Conservation (phyloP, 2,888 invertebrate species). For the Hipparchia semele region DNA sequence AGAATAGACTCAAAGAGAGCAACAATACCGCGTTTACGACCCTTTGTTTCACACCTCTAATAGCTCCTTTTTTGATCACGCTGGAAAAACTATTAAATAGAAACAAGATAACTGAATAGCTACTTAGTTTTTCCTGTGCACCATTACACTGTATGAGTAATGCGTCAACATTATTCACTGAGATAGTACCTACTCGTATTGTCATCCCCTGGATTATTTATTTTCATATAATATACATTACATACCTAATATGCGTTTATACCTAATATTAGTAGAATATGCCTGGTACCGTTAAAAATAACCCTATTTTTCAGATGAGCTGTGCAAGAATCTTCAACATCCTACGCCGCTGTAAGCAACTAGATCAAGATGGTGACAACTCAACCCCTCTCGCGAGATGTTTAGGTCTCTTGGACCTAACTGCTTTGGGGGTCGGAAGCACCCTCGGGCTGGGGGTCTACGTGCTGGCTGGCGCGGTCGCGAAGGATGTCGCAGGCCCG, state of each 20-base stretch:
- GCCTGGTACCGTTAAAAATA: neutral
- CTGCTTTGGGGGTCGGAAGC: constrained; percentile 93
- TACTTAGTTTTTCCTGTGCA: too few species aligned
- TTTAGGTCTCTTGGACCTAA: constrained; percentile 91
- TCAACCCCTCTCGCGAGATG: constrained; percentile 83
- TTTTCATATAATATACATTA: too few species aligned
- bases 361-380: constrained; percentile 62
- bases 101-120: too few species aligned
- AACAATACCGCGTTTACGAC: neutral
- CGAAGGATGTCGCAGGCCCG: constrained; percentile 94
- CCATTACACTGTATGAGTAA: neutral
- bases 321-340: constrained; percentile 58
- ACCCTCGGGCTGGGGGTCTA: constrained; percentile 97
- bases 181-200: too few species aligned
- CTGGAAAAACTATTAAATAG: too few species aligned
- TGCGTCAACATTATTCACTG: too few species aligned
- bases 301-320: constrained; percentile 64
- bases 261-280: too few species aligned
- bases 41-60: neutral
- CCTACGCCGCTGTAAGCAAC: constrained; percentile 76
- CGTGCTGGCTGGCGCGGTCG: constrained; percentile 95
- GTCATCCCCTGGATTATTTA: too few species aligned
- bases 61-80: neutral
- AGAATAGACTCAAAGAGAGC: neutral
- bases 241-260: too few species aligned